Base-by-base conservation (phyloP, 2,888 invertebrate genomes). In the Icerya purchasi region DNA sequence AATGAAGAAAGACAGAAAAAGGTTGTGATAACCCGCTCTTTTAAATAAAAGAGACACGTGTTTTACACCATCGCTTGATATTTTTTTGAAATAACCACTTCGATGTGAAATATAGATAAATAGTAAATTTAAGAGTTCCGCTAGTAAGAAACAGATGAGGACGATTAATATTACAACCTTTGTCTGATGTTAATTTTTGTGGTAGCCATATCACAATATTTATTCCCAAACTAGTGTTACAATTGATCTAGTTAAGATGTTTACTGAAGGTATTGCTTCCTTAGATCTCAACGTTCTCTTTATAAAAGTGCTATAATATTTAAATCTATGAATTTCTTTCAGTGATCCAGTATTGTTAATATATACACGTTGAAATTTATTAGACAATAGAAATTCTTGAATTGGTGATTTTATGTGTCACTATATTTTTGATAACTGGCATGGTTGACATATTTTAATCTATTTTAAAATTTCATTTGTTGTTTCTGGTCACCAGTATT, bases 201-300 rank as follows among this genome's bases (percentile, higher is more conserved):
- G 73, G 73, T 5, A 68, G 0, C 73, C 73, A 60, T 69, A 74
- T 10, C 72, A 64, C 0, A 71, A 60, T 1, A 75, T 68, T 74
- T 72, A 75, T 0, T 64, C 63, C 0, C 56, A 49, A 18, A 68
- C 51, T n/a, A 58, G 25, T 1, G 36, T 18, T 3, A 55, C 54
- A 18, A 58, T 55, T 2, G 22, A 22, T 20, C 54, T 23, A 0
- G 54, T 25, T 19, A 5, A 36, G 18, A 49, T 52, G 22, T 10
- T 24, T 19, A 20, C 2, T 1, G 52, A 5, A 0, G 58, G 58
- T n/a, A 36, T 50, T 3, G 50, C 57, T 23, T 60, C 60, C 10
- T 53, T 19, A 53, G 56, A 60, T 21, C 52, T 21, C 14, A 52
- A 50, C 5, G 8, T 51, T 19, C 56, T 19, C 18, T 56, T 56